These are phyloP conservation scores for Theristicus caerulescens DNA, from an alignment of 2,113 vertebrate species.

Conservation along the genomic window DNA sequence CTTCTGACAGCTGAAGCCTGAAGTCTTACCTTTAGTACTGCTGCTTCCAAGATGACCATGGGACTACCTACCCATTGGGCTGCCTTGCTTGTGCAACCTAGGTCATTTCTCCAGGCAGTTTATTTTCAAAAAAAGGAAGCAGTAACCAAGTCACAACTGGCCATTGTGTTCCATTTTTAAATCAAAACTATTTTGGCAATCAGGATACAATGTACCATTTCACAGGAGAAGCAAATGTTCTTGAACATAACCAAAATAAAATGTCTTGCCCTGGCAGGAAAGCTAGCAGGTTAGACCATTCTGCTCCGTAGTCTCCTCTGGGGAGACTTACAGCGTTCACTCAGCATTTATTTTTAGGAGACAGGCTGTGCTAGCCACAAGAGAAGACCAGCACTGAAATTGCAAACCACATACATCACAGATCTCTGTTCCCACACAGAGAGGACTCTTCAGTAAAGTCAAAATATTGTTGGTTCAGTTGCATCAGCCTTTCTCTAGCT, in stretches of 20 bases:
- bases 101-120: background rate
- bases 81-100: background rate
- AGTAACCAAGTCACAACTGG: fast-evolving
- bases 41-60: background rate
- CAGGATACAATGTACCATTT: background rate
- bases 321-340: background rate
- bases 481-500: background rate
- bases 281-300: background rate
- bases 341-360: background rate
- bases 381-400: background rate
- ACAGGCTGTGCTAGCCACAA: background rate
- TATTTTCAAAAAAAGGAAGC: background rate
- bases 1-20: background rate
- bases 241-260: background rate
- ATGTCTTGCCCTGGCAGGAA: background rate
- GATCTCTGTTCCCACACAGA: background rate
- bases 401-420: background rate
- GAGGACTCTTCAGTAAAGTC: background rate
- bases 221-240: background rate
- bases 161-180: background rate
- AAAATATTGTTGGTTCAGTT: background rate
- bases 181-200: background rate
- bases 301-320: background rate
- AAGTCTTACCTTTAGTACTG: background rate
- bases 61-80: background rate